Percentiles rank a stretch among this genome's conserved stretches.
phyloP scores from a whole-genome alignment of 2,888 invertebrate genomes.

The Pseudococcus viburni region DNA sequence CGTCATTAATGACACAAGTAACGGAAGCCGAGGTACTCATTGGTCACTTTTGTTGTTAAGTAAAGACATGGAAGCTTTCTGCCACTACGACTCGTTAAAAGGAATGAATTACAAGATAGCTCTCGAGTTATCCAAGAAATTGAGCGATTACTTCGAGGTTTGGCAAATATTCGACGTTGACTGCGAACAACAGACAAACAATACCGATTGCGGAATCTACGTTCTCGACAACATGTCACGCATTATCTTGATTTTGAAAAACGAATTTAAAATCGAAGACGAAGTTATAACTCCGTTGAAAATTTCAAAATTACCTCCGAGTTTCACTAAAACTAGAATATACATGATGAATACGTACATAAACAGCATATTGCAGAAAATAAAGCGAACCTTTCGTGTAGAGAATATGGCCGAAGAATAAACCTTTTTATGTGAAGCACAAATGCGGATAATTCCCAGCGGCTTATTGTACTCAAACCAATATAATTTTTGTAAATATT shows the following conservation, averaged over 20 bases:
- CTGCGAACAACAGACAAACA: constrained; percentile 63
- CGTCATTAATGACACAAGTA: constrained; percentile 63
- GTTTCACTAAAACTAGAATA: constrained; percentile 63
- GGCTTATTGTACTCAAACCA: not conserved
- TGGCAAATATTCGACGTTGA: constrained; percentile 64
- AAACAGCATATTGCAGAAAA: constrained; percentile 49
- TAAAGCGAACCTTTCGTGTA: constrained; percentile 58
- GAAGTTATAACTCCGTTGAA: constrained; percentile 53
- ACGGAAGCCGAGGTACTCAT: constrained; percentile 62
- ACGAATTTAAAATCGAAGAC: constrained; percentile 58
- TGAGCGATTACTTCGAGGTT: constrained; percentile 60
- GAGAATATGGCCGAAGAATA: constrained; percentile 39
- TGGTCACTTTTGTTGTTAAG: constrained; percentile 61
- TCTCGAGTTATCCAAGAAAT: constrained; percentile 54
- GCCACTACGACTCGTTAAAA: constrained; percentile 63
- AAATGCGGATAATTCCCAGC: not conserved
- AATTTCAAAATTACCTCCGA: constrained; percentile 59
- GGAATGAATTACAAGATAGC: constrained; percentile 63
- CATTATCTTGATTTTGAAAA: constrained; percentile 58
- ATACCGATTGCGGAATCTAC: constrained; percentile 62
- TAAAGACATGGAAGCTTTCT: constrained; percentile 53
- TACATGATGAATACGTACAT: constrained; percentile 66
- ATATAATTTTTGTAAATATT: not conserved
- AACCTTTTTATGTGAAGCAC: not conserved
- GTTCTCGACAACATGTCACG: constrained; percentile 63